Conservation (phyloP, 2,113 vertebrate genomes). For the Psophia crepitans region DNA sequence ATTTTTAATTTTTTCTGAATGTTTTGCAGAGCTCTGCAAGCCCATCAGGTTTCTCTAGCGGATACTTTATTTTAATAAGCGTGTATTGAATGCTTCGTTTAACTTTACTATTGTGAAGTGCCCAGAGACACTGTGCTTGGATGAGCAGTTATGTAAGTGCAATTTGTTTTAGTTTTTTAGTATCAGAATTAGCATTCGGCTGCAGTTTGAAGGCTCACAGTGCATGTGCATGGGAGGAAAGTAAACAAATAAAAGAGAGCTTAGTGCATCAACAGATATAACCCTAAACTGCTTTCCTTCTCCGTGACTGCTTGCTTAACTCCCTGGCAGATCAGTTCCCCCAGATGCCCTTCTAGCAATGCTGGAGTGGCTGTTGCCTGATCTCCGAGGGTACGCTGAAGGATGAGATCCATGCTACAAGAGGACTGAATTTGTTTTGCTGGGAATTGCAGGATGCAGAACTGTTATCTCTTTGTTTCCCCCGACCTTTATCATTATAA, state of each 20-base stretch:
- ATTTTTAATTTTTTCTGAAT: background rate
- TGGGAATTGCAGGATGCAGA: background rate
- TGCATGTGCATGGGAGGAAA: background rate
- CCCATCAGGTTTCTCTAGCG: conserved; percentile 40
- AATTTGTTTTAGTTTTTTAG: conserved; percentile 38
- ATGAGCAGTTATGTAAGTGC: conserved; percentile 58
- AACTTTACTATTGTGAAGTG: conserved; percentile 62
- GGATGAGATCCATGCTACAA: background rate
- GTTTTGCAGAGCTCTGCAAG: background rate
- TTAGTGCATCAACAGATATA: background rate
- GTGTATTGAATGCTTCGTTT: conserved; percentile 67
- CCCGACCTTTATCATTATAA: accelerated
- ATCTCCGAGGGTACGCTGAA: background rate
- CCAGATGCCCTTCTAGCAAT: background rate
- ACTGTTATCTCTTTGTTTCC: background rate
- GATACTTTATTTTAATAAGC: conserved; percentile 71
- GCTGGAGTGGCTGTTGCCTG: background rate
- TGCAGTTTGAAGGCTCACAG: background rate
- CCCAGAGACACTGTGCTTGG: conserved; percentile 58
- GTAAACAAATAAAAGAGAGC: background rate
- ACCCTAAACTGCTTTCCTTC: background rate
- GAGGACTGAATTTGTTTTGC: background rate
- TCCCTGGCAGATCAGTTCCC: background rate
- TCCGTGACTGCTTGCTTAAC: background rate
- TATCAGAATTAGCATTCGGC: conserved; percentile 44